Conservation (phyloP, 2,888 invertebrate species). For the Drosophila ustulata region DNA sequence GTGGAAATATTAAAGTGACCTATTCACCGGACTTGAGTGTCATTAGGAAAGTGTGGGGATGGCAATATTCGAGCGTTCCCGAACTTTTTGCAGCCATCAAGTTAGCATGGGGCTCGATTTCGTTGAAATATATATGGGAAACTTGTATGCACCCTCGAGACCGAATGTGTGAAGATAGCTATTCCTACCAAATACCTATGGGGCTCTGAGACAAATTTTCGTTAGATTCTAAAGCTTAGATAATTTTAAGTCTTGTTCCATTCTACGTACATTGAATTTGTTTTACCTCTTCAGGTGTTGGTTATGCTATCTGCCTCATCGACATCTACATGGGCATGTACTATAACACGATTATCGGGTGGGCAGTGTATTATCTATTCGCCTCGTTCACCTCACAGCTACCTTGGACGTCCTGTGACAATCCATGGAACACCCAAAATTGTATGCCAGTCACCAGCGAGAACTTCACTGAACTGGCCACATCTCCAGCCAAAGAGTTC, state of each 20-base stretch:
- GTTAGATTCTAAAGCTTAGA: too few relatives aligned
- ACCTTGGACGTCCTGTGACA: constrained; percentile 95
- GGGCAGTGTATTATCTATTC: constrained; percentile 96
- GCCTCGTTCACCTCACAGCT: constrained; percentile 92
- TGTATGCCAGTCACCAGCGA: constrained; percentile 89
- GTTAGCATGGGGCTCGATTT: too few relatives aligned
- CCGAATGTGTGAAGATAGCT: too few relatives aligned
- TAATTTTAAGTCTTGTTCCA: background rate
- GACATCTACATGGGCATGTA: constrained; percentile 98
- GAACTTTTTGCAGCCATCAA: too few relatives aligned
- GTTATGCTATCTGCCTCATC: constrained; percentile 97
- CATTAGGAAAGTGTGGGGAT: too few relatives aligned
- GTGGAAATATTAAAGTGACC: too few relatives aligned
- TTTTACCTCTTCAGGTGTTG: constrained; percentile 89
- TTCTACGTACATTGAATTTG: background rate
- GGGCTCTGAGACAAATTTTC: too few relatives aligned
- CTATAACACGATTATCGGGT: constrained; percentile 98
- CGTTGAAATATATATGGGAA: too few relatives aligned
- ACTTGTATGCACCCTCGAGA: too few relatives aligned
- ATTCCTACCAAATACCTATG: too few relatives aligned
- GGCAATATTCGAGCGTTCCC: too few relatives aligned
- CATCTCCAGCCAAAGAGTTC: constrained; percentile 94
- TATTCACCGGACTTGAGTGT: too few relatives aligned
- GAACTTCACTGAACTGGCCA: constrained; percentile 86
- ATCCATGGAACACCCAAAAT: constrained; percentile 93